Conservation (phyloP, 2,113 vertebrate genomes). For the Brachionichthys hirsutus region DNA sequence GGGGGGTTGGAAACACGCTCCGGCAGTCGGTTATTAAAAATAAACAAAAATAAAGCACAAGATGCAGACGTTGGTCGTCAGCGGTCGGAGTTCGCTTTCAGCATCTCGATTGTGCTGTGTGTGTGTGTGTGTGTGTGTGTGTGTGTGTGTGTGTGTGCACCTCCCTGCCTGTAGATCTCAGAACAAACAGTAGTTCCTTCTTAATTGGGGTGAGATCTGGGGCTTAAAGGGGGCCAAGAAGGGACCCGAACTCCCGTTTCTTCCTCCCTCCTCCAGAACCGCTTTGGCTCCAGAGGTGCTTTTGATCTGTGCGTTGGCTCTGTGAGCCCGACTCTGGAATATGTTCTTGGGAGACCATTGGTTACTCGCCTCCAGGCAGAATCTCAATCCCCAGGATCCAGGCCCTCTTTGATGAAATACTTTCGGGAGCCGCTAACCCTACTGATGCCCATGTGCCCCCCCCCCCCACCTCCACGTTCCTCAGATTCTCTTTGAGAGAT, state of each 20-base stretch:
- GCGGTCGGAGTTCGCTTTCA: neutral
- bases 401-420: constrained; percentile 83
- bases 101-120: neutral
- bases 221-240: constrained; percentile 73
- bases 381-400: constrained; percentile 82
- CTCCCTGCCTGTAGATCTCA: constrained; percentile 65
- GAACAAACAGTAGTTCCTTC: constrained; percentile 76
- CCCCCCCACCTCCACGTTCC: constrained; percentile 54
- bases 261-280: constrained; percentile 80
- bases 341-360: constrained; percentile 82
- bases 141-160: constrained; percentile 26
- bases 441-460: constrained; percentile 71
- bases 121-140: constrained; percentile 6
- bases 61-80: constrained; percentile 19
- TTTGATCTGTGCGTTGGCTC: constrained; percentile 85
- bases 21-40: constrained; percentile 18
- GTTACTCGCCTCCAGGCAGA: constrained; percentile 81
- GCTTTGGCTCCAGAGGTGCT: constrained; percentile 77
- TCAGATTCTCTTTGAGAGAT: constrained; percentile 69
- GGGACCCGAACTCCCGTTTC: constrained; percentile 74
- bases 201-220: constrained; percentile 83
- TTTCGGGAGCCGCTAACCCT: constrained; percentile 80
- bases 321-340: constrained; percentile 80
- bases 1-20: constrained; percentile 38
- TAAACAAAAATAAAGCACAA: neutral